Conservation (phyloP, 2,888 invertebrate genomes). For the Nasonovia ribisnigri region DNA sequence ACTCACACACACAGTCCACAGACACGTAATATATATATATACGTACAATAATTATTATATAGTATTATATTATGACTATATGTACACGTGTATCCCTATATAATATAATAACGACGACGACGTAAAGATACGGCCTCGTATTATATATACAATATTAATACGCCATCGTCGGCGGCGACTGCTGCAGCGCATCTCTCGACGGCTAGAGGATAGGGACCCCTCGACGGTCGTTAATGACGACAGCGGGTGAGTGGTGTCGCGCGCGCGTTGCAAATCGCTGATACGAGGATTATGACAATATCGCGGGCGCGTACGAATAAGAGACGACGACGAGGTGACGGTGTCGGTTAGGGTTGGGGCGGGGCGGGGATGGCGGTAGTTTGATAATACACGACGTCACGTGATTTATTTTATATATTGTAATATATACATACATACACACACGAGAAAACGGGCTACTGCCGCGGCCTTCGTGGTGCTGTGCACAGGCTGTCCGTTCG, state of each 20-base stretch:
- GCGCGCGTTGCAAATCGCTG: conserved; percentile 56
- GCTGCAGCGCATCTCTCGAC: neutral
- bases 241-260: neutral
- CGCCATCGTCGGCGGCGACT: neutral
- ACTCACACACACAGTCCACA: neutral
- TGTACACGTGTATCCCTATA: neutral
- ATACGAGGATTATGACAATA: conserved; percentile 46
- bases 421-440: neutral
- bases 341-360: neutral
- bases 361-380: neutral
- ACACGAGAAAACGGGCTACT: neutral
- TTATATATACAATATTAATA: neutral
- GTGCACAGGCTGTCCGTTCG: neutral
- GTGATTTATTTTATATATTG: neutral
- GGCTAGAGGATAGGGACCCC: neutral
- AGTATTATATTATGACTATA: neutral
- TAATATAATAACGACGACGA: neutral
- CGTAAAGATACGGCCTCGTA: neutral
- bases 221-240: neutral
- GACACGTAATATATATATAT: too few species aligned
- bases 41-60: neutral
- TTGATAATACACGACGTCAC: neutral
- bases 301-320: neutral
- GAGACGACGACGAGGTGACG: neutral
- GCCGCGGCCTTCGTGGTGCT: neutral